Base-by-base conservation (phyloP, 1,140 invertebrate genomes). In the Ganaspis sp. region DNA sequence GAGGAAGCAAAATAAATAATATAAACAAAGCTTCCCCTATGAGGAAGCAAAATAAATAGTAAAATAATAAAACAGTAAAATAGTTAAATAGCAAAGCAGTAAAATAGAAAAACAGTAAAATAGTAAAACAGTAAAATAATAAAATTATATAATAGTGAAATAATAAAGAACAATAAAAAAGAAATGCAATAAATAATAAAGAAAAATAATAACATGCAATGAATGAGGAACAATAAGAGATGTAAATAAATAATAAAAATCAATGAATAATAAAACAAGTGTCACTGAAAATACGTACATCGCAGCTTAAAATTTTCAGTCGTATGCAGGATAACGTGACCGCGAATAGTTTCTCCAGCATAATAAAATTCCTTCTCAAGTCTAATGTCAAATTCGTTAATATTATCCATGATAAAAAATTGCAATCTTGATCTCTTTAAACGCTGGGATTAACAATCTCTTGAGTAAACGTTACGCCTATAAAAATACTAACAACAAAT, bases 361-460 rank as follows among this genome's bases (percentile, higher is more conserved):
- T 96, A 96, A 89, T 95, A 96, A 89, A 94, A 93, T 84, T 95
- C 95, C 82, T 94, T 94, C 84, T 96, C 95, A 54, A 96, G 87
- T 79, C 94, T 93, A 77, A 96, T 95, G 86, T 96, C 95, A 85
- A 96, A 96, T 87, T 95, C 94, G 75, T 93, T 92, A 74, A 96
- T 95, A 91, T 95, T 95, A 92, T 96, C 95, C 95, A 96, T 96
- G 9, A 9, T 77, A 70, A 11, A 54, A 72, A 12, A 53, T 69
- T 37, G 11, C 21, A 49, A 45, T 37, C 58, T 64, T 64, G 54
- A 49, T 49, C 45, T 49, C 45, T 17, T 49, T 17, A 49, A 49
- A n/a, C 8, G 8, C 21, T 58, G 21, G 12, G 54, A 6, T 0
- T 29, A n/a, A 64, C 23, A 64, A 64, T 64, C 12, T 21, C 58